Conservation (phyloP, 2,888 invertebrate species). For the Dicycla oo region DNA sequence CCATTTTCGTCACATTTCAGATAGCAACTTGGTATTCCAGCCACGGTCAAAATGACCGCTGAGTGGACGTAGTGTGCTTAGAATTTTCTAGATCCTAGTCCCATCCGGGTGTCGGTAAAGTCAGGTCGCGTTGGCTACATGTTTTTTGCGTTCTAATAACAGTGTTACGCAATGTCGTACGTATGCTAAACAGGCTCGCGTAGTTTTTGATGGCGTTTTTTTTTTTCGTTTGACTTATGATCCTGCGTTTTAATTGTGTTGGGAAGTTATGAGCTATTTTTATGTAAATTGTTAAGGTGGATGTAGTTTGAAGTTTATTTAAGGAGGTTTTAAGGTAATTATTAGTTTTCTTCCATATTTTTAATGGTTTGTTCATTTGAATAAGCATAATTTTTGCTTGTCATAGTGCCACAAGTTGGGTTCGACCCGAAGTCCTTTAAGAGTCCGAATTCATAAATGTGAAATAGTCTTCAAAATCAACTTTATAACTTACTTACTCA, state of each 20-base stretch:
- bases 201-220: slow-evolving; percentile 52
- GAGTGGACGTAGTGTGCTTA: slow-evolving; percentile 72
- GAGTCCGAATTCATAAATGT: too few relatives aligned
- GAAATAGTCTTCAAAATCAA: neutral
- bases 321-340: neutral
- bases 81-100: slow-evolving; percentile 67
- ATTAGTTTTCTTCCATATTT: neutral
- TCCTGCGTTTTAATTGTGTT: slow-evolving; percentile 48
- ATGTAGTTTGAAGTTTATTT: neutral
- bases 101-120: slow-evolving; percentile 59
- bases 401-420: neutral
- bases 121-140: slow-evolving; percentile 53
- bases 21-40: slow-evolving; percentile 70
- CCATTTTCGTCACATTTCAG: slow-evolving; percentile 78
- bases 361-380: neutral
- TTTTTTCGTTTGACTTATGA: slow-evolving; percentile 56
- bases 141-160: slow-evolving; percentile 61
- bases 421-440: too few relatives aligned
- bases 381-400: neutral
- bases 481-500: neutral
- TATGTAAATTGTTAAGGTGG: slow-evolving; percentile 27
- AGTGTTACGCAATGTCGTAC: slow-evolving; percentile 58
- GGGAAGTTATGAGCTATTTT: slow-evolving; percentile 34
- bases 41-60: slow-evolving; percentile 77
- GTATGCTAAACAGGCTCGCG: slow-evolving; percentile 54